Evolutionary conservation across 2,113 vertebrate genomes (phyloP), one percentile per base, ranked within the genome.

Genomic region (Elephantulus edwardii): DNA sequence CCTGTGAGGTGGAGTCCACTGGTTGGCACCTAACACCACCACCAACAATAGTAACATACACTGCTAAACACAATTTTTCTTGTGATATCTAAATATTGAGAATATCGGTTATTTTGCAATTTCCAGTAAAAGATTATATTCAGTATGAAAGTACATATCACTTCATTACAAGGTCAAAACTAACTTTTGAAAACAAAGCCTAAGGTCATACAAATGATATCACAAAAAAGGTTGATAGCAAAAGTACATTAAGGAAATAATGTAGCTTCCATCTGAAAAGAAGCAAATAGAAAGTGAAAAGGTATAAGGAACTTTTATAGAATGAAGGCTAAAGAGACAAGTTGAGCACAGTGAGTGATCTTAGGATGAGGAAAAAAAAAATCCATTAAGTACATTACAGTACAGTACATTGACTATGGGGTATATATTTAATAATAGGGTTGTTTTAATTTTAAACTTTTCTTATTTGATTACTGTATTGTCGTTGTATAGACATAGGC

Each of bases 181-280:
- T 35, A 8, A 28, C 46, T 91, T 94, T 90, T 30, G 82, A 71
- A 94, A 64, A 35, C 4, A 87, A 82, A 88, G 78, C 16, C 16
- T 77, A 71, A 87, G 11, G 9, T 91, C 44, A 16, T 17, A 87
- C 4, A 78, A 54, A 79, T 72, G 20, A 58, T 28, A 58, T 88
- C 48, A 54, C 20, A 38, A 33, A 77, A 42, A 46, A 46, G 16
- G 8, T 30, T 74, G 17, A 44, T 66, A 78, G 54, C 64, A 83
- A 71, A 83, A 72, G 6, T 42, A 40, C 3, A 64, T 79, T 48
- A 44, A 26, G n/a, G 56, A 54, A 64, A 50, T 30, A 62, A 30
- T 44, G 20, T 60, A 30, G 35, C n/a, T 86, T 54, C 28, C 28
- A 26, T 44, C 48, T 54, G 30, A 56, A 78, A 72, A n/a, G 22